Evolutionary conservation across 64 coral and sea anemone genomes (phyloP), one percentile per base, ranked within the genome.

Genomic region (Trachythela sp.): DNA sequence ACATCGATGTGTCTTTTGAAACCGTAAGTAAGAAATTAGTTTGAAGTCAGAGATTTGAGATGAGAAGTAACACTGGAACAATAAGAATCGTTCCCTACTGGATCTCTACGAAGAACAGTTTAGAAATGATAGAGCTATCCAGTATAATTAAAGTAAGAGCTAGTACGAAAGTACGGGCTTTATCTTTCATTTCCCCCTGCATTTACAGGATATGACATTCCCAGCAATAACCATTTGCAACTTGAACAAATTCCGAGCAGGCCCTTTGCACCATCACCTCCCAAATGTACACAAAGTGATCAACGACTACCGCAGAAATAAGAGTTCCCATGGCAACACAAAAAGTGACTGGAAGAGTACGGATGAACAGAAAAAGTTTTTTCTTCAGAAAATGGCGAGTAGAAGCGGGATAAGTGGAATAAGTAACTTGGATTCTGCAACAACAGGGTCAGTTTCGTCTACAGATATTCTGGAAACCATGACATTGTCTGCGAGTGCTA

Each of bases 151-250:
- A 7, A 45, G 40, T n/a, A 48, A 30, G 40, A 40, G 4, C 9
- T 27, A 42, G 6, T 17, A 0, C 35, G 2, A 83, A 83, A 18
- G 15, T 33, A 33, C 32, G 32, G 39, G 11, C 15, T 18, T 14
- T 5, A 4, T 13, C 0, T 32, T 51, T 20, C 32, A 87, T 41
- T 84, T 0, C 13, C 43, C 35, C 51, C n/a, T n/a, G n/a, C n/a
- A n/a, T 59, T 2, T 41, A 51, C 30, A 93, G 92, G 77, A 43
- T 10, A 45, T 87, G 35, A 60, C 13, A 8, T 93, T 93, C 50
- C 92, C 92, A 29, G 54, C 83, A 17, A 87, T 93, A 9, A 93
- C 92, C 2, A 39, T 93, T 24, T 93, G 92, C 49, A 93, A 93
- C 59, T 83, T 93, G 7, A 93, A 93, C 92, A 87, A 60, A 14